A percentile compares a stretch with the other conserved stretches of the same genome.
These are phyloP conservation scores for Mycogona germanica DNA, from an alignment of 2,888 invertebrate genomes.

Conservation along the genomic window DNA sequence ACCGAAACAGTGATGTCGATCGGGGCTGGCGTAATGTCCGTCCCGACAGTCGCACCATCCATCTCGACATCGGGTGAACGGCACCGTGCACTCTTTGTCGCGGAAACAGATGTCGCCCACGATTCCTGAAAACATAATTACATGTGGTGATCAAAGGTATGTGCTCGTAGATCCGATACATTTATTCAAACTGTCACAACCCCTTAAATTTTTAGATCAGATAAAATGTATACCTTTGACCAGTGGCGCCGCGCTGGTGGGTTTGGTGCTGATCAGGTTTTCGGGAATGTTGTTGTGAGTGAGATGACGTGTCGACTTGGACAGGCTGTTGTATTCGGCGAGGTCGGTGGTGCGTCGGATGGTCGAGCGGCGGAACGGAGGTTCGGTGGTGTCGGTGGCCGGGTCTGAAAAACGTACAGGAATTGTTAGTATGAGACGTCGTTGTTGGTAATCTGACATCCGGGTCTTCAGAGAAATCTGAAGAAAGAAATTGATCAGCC, in stretches of 20 bases:
- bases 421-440: neutral
- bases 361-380: slow-evolving; percentile 61
- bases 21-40: slow-evolving; percentile 49
- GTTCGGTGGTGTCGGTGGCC: slow-evolving; percentile 46
- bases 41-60: slow-evolving; percentile 62
- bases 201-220: neutral
- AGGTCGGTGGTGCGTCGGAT: slow-evolving; percentile 62
- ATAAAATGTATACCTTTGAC: slow-evolving; percentile 15
- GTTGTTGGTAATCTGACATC: no score
- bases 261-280: slow-evolving; percentile 21
- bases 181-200: neutral
- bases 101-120: slow-evolving; percentile 65
- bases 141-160: neutral
- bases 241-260: slow-evolving; percentile 21
- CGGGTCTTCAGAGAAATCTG: no score
- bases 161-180: neutral
- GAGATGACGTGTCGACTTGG: slow-evolving; percentile 67
- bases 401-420: slow-evolving; percentile 52
- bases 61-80: slow-evolving; percentile 56
- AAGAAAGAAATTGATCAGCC: no score
- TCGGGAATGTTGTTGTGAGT: slow-evolving; percentile 21
- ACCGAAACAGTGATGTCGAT: slow-evolving; percentile 52
- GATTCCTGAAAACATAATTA: slow-evolving; percentile 41
- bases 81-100: slow-evolving; percentile 50
- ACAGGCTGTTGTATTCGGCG: slow-evolving; percentile 48